Conservation (phyloP, 2,113 vertebrate genomes). For the Passer montanus region DNA sequence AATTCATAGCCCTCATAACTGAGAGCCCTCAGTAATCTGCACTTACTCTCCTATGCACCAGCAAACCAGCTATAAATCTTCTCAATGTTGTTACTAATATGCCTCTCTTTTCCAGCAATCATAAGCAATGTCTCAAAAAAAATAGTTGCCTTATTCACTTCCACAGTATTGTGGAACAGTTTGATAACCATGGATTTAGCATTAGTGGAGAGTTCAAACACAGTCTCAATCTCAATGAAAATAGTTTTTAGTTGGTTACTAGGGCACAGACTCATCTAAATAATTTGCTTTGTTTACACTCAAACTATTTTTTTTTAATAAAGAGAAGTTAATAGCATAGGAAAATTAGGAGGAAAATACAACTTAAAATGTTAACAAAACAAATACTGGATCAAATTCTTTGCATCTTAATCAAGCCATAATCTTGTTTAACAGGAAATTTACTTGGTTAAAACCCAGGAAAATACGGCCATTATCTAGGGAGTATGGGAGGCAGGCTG, state of each 20-base stretch:
- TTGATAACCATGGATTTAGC: constrained; percentile 39
- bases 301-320: background rate
- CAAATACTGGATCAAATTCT: background rate
- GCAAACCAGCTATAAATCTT: constrained; percentile 61
- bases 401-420: background rate
- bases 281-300: background rate
- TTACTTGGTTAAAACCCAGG: background rate
- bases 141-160: constrained; percentile 9
- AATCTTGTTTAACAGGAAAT: background rate
- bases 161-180: background rate
- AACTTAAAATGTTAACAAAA: background rate
- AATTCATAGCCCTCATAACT: constrained; percentile 53
- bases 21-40: constrained; percentile 36
- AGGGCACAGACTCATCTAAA: background rate
- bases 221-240: constrained; percentile 32
- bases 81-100: constrained; percentile 50
- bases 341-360: background rate
- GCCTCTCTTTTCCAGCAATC: constrained; percentile 55
- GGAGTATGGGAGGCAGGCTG: fast-evolving
- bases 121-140: constrained; percentile 53
- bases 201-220: constrained; percentile 19
- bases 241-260: background rate
- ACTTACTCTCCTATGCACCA: constrained; percentile 37
- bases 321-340: background rate
- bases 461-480: background rate